Conservation (phyloP, 1,140 invertebrate species). For the Caenorhabditis elegans region DNA sequence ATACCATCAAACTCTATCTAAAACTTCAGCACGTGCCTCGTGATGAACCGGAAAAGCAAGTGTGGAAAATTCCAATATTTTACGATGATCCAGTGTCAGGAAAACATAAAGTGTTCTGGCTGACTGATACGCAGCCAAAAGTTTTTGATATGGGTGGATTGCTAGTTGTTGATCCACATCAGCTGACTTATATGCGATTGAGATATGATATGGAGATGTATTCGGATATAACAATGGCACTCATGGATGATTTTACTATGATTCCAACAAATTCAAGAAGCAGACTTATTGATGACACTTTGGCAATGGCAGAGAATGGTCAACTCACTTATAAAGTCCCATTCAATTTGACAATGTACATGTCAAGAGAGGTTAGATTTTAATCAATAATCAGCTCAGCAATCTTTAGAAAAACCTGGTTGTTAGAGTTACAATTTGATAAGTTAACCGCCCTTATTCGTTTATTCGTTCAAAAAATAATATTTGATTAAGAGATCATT, state of each 20-base stretch:
- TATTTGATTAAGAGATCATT: too few species aligned
- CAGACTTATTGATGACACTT: background rate
- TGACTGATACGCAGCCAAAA: background rate
- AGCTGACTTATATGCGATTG: constrained; percentile 23
- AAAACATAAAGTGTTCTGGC: constrained; percentile 14
- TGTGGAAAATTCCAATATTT: constrained; percentile 10
- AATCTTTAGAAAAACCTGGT: too few species aligned
- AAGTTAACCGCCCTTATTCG: too few species aligned
- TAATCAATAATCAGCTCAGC: background rate
- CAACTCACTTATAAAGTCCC: background rate
- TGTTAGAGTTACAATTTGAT: too few species aligned
- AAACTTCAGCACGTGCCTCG: background rate
- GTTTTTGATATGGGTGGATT: background rate
- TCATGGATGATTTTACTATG: background rate
- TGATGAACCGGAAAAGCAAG: background rate
- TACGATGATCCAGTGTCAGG: constrained; percentile 7
- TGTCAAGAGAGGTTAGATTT: background rate
- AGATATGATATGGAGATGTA: constrained; percentile 17
- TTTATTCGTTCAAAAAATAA: too few species aligned
- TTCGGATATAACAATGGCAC: constrained; percentile 7
- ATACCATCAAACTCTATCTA: background rate
- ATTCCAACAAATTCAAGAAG: background rate
- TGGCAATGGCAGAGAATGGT: background rate
- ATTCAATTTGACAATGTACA: background rate
- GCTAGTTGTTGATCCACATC: background rate